Base-by-base conservation (phyloP, 2,888 invertebrate genomes). In the Yponomeuta plumbellus region DNA sequence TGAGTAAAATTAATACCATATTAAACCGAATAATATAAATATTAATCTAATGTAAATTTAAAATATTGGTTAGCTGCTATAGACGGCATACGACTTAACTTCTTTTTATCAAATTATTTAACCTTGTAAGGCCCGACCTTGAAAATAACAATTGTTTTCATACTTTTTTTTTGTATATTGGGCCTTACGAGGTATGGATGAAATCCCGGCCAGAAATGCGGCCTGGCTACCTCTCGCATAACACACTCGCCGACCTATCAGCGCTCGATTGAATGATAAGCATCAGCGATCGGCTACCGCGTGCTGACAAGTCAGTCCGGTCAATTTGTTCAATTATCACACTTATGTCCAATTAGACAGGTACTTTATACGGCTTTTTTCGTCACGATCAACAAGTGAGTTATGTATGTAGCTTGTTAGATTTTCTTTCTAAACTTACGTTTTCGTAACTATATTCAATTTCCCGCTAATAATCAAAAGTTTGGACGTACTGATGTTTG, bases 211-310 rank as follows among this genome's bases (percentile, higher is more conserved):
- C 8, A 0, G 5, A 34, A 34, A 8, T 34, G 8, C 44, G 17
- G 44, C 11, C 11, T 59, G 59, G 59, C 21, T 23, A 6, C 21
- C 59, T 59, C 23, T 59, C 59, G 11, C 11, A 22, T 21, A 59
- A 59, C 59, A 13, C 59, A 13, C 22, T 22, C 22, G 3, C 23
- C 21, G 59, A 59, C 11, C 59, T 59, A 23, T 23, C 59, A 21
- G 59, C 59, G 11, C 59, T 52, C 11, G 59, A 59, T 59, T 59
- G 59, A 59, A 59, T 59, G 59, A 59, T 59, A 59, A 59, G 13
- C 59, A 59, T 59, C 59, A 22, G 13, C 57, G 21, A 8, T n/a
- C 57, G n/a, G 20, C 20, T 52, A 5, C 44, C 44, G 17, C 44
- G 13, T 13, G 44, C 44, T n/a, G 57, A n/a, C 21, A 20, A 21